These are phyloP conservation scores for Elgaria multicarinata DNA, from an alignment of 2,113 vertebrate species.

Conservation along the genomic window DNA sequence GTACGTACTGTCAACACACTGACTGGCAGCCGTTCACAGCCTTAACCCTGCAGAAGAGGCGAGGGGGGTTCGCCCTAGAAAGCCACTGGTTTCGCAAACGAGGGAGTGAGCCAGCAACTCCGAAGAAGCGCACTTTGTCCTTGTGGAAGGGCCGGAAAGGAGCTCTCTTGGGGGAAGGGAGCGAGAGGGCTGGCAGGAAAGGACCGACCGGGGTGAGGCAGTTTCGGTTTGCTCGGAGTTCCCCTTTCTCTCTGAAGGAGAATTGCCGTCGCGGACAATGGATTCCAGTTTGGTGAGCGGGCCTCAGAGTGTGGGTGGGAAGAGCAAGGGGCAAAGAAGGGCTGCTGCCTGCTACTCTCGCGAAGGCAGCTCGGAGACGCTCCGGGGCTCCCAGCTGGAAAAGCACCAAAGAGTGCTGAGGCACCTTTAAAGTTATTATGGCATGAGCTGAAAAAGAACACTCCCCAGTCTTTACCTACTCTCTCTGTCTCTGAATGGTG, in stretches of 20 bases:
- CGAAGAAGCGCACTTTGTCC: neutral
- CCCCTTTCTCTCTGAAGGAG: neutral
- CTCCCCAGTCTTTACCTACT: no score
- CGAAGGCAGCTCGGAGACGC: neutral
- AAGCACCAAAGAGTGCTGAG: no score
- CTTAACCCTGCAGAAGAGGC: no score
- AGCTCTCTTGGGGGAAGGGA: neutral
- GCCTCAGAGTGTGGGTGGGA: no score
- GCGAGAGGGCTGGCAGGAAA: neutral
- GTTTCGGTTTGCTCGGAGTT: rapidly evolving
- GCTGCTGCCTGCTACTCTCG: neutral
- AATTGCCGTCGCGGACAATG: neutral
- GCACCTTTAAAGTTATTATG: no score
- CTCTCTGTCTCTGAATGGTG: no score
- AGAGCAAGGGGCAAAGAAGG: neutral
- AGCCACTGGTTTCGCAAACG: neutral
- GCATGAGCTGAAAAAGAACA: no score
- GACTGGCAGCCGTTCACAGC: no score
- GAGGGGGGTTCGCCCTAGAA: neutral
- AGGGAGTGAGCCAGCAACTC: neutral
- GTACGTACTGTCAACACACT: no score
- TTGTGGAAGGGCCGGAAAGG: neutral
- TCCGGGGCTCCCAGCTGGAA: no score
- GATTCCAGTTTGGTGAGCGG: neutral
- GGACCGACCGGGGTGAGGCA: neutral